Conservation (phyloP, 2,797 vertebrate species). For the Coreius guichenoti region DNA sequence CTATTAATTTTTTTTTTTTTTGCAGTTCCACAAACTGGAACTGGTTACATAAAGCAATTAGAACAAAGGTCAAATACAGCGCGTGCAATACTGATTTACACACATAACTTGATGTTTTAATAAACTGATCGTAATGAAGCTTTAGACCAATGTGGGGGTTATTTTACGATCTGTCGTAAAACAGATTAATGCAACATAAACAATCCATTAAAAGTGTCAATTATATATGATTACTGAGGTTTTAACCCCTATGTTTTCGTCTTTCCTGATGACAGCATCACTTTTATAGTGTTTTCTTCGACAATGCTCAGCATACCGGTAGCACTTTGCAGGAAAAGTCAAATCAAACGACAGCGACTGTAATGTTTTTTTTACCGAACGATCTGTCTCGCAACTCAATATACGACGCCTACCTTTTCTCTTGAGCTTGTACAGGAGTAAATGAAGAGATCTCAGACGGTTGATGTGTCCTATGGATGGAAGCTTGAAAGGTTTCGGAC, state of each 20-base stretch:
- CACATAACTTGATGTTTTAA: neutral
- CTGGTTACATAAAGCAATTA: constrained; percentile 6
- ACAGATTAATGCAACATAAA: neutral
- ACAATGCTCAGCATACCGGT: neutral
- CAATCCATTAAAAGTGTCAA: neutral
- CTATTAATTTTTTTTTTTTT: neutral
- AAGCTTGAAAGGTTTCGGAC: neutral
- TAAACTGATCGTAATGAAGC: neutral
- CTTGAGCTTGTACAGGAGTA: neutral
- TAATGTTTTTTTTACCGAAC: neutral
- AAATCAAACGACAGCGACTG: neutral
- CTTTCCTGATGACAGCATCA: neutral
- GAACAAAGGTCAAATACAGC: constrained; percentile 9
- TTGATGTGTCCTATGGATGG: neutral
- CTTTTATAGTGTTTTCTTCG: neutral
- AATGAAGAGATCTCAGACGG: neutral
- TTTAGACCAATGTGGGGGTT: neutral
- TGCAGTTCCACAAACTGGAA: neutral
- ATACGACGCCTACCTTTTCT: constrained; percentile 18
- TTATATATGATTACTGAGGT: neutral
- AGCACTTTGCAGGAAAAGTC: constrained; percentile 5
- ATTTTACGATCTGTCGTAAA: neutral
- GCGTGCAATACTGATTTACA: neutral
- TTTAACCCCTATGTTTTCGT: neutral
- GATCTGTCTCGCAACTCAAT: neutral